Evolutionary conservation across 2,797 vertebrate genomes (phyloP).

Genomic region (Acipenser transmontanus): DNA sequence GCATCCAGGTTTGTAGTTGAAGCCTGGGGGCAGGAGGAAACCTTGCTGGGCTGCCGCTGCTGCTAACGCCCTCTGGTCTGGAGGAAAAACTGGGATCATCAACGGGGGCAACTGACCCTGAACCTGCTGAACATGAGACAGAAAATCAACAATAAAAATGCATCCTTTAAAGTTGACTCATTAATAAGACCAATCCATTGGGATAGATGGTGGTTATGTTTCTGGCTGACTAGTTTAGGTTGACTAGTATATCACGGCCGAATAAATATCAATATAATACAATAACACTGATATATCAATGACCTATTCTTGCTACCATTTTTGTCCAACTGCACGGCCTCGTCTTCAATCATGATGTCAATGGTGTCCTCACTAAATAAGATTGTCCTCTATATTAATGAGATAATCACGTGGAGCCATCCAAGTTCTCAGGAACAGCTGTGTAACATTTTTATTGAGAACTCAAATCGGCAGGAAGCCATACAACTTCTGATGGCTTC

Average conservation of each 20-base stretch:
- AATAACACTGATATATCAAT: no score
- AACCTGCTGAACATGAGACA: slow-evolving; percentile 81
- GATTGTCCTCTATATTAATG: slow-evolving; percentile 24
- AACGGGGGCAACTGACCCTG: slow-evolving; percentile 95
- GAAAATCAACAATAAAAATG: slow-evolving; percentile 12
- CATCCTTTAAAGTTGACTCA: no score
- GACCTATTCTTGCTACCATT: no score
- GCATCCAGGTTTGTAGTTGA: slow-evolving; percentile 97
- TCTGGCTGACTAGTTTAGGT: no score
- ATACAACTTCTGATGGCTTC: slow-evolving; percentile 88
- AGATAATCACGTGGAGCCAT: slow-evolving; percentile 42
- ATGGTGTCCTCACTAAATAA: background rate
- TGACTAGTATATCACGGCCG: no score
- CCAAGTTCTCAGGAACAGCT: slow-evolving; percentile 74
- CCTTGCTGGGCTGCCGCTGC: slow-evolving; percentile 96
- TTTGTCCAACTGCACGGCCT: background rate
- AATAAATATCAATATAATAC: no score
- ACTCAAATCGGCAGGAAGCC: slow-evolving; percentile 76
- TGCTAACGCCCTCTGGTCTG: slow-evolving; percentile 89
- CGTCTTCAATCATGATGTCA: background rate
- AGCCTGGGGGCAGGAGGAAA: slow-evolving; percentile 93
- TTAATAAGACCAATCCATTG: no score
- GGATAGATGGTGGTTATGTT: no score
- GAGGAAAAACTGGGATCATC: slow-evolving; percentile 97
- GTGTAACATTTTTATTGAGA: slow-evolving; percentile 65